phyloP scores from a whole-genome alignment of 2,888 invertebrate genomes.

The Frankliniella intonsa region DNA sequence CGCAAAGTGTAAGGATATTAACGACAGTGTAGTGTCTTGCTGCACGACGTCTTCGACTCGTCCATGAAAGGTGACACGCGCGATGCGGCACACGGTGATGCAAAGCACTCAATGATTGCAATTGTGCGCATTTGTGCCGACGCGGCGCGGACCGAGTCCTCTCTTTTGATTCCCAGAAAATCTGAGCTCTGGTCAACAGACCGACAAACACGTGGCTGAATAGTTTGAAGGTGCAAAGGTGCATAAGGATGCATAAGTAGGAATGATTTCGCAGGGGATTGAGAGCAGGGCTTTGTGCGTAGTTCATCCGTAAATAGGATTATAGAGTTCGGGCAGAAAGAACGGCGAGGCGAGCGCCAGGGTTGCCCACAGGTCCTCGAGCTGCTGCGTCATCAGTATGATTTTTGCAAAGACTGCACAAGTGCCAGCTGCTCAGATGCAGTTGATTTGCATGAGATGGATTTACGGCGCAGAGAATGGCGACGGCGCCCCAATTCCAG shows the following conservation, averaged over 20 bases:
- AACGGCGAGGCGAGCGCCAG: too few relatives aligned
- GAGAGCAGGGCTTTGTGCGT: constrained; percentile 1
- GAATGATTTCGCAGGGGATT: background rate
- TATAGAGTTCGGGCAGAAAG: background rate
- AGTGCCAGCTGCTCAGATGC: background rate
- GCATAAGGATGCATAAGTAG: background rate
- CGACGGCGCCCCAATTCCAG: too few relatives aligned
- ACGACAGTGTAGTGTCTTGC: background rate
- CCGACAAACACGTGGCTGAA: background rate
- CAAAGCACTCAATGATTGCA: background rate
- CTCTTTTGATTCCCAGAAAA: constrained; percentile 1
- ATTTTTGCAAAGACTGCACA: background rate
- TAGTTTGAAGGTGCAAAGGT: background rate
- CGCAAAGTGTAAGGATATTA: too few relatives aligned
- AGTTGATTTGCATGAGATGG: background rate
- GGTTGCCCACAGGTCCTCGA: too few relatives aligned
- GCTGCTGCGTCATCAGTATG: too few relatives aligned
- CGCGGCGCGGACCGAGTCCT: background rate
- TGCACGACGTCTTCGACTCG: background rate
- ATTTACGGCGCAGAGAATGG: too few relatives aligned
- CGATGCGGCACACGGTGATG: background rate
- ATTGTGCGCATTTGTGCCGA: background rate
- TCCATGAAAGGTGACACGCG: background rate
- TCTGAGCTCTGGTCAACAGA: background rate
- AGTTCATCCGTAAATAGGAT: background rate